A percentile compares a stretch with the other conserved stretches of the same genome.
phyloP scores from a whole-genome alignment of 2,113 vertebrate genomes.

The Gymnobelideus leadbeateri region DNA sequence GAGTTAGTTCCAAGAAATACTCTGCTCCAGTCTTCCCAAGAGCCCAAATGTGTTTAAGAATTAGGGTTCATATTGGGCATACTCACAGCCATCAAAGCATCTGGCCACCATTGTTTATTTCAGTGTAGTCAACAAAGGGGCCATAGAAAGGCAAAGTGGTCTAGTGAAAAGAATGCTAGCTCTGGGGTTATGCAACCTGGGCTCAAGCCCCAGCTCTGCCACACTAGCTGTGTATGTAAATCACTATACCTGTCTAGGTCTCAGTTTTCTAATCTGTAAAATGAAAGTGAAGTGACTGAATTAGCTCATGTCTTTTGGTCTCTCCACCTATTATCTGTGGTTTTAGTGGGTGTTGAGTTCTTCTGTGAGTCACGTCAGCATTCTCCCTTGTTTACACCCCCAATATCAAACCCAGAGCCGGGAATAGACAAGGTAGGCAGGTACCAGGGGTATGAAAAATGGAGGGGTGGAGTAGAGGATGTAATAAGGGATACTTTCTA shows the following conservation, averaged over 20 bases:
- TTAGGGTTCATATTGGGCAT: not conserved
- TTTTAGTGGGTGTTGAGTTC: not conserved
- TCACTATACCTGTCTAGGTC: not conserved
- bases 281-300: not conserved
- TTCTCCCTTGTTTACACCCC: not conserved
- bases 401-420: not conserved
- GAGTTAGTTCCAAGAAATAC: not conserved
- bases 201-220: not conserved
- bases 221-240: not conserved
- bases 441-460: not conserved
- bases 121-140: not conserved
- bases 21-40: not conserved
- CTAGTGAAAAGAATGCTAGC: not conserved
- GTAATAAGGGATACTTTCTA: not conserved
- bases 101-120: not conserved
- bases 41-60: not conserved
- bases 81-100: not conserved
- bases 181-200: not conserved
- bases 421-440: not conserved
- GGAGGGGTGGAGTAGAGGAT: not conserved
- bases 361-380: not conserved
- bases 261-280: not conserved
- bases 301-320: not conserved
- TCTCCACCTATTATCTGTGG: not conserved
- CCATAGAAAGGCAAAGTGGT: not conserved